Conservation (phyloP, 2,888 invertebrate genomes). For the Drosophila conformis region DNA sequence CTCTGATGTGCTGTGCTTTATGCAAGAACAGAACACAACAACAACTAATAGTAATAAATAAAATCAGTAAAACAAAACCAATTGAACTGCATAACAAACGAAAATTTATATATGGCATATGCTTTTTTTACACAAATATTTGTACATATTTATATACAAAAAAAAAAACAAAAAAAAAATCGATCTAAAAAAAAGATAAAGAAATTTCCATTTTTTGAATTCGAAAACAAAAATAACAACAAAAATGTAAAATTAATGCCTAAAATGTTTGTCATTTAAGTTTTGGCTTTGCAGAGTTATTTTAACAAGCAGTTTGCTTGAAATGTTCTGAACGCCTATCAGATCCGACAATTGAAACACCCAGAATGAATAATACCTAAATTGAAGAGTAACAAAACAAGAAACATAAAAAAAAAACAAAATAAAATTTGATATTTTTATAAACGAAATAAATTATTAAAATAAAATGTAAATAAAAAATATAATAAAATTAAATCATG, state of each 20-base stretch:
- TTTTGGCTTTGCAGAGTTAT: conserved; percentile 48
- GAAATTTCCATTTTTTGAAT: conserved; percentile 44
- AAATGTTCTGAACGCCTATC: conserved; percentile 16
- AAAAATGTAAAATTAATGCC: conserved; percentile 30
- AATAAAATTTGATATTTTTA: conserved; percentile 80
- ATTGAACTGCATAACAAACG: conserved; percentile 46
- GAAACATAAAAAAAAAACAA: conserved; percentile 20
- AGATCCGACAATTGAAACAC: conserved; percentile 33
- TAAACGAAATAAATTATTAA: conserved; percentile 69
- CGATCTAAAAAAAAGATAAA: conserved; percentile 12
- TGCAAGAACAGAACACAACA: conserved; percentile 48
- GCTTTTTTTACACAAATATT: conserved; percentile 71
- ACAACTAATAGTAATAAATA: conserved; percentile 53
- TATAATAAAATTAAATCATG: conserved; percentile 52
- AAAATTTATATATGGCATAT: conserved; percentile 58
- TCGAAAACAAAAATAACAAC: conserved; percentile 25
- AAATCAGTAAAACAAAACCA: conserved; percentile 33
- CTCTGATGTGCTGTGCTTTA: conserved; percentile 70
- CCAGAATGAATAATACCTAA: conserved; percentile 40
- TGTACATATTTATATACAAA: conserved; percentile 71
- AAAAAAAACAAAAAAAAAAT: conserved; percentile 14
- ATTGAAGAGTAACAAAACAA: conserved; percentile 38
- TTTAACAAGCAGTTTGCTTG: conserved; percentile 26
- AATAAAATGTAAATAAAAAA: conserved; percentile 65
- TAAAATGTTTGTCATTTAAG: conserved; percentile 52